These are phyloP conservation scores for Sinohyriopsis cumingii DNA, from an alignment of 2,888 invertebrate species.

Conservation along the genomic window DNA sequence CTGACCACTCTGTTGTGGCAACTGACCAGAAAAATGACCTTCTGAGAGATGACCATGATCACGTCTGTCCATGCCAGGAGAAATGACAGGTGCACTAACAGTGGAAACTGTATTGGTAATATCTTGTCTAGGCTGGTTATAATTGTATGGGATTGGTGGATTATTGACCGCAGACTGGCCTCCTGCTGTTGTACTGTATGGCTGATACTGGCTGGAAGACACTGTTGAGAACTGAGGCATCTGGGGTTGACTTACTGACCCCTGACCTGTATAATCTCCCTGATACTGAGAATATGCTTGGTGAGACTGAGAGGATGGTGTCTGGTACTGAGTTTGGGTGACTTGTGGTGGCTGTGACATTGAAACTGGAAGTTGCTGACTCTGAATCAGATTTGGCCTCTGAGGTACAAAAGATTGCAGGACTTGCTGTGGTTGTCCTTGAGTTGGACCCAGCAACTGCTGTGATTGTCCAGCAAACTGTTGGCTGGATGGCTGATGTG, in stretches of 20 bases:
- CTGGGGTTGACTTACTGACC: neutral
- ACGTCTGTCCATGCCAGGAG: constrained; percentile 35
- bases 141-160: constrained; percentile 7
- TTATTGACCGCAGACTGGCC: constrained; percentile 5
- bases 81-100: constrained; percentile 46
- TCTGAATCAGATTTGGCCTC: no score
- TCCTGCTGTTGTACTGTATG: constrained; percentile 5
- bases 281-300: constrained; percentile 7
- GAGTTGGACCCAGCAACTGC: neutral
- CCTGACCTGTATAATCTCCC: neutral
- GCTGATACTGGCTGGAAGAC: neutral
- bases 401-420: no score
- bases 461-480: constrained; percentile 2
- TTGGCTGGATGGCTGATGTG: neutral
- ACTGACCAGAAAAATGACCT: no score
- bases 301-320: constrained; percentile 8
- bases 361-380: no score
- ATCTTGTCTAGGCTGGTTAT: neutral
- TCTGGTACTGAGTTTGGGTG: constrained; percentile 11
- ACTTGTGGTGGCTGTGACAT: constrained; percentile 3
- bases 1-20: neutral
- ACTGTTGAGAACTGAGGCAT: neutral
- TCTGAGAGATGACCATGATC: neutral
- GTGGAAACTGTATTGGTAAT: constrained; percentile 48
- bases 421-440: no score